Conservation (phyloP, 23 tunicate species). For the Styela clava region DNA sequence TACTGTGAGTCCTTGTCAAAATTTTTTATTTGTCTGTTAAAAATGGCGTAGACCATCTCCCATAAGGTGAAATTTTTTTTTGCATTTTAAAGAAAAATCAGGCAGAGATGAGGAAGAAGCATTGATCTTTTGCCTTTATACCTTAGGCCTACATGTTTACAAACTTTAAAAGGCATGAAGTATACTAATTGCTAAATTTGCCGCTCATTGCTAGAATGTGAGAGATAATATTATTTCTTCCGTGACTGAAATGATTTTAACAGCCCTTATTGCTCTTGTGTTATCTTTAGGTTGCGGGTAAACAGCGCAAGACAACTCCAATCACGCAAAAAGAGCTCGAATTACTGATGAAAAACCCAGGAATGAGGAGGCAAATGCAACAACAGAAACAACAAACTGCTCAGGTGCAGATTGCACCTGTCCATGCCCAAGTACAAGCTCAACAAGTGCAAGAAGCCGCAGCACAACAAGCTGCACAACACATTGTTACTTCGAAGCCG, state of each 20-base stretch:
- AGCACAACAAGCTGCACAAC: slow-evolving; percentile 72
- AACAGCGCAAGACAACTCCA: not conserved
- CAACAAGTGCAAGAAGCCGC: slow-evolving; percentile 53
- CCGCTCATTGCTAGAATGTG: too few species aligned
- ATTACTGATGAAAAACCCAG: slow-evolving; percentile 1
- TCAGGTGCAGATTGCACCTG: slow-evolving; percentile 64
- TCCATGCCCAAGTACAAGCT: slow-evolving; percentile 68
- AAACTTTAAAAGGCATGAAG: too few species aligned
- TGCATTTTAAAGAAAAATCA: too few species aligned
- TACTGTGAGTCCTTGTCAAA: slow-evolving; percentile 4
- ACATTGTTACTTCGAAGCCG: slow-evolving; percentile 42
- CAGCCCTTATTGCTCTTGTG: too few species aligned
- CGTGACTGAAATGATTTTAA: too few species aligned
- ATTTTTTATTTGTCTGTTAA: not conserved
- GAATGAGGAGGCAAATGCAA: slow-evolving; percentile 10
- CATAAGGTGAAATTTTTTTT: not conserved
- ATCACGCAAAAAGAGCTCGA: slow-evolving; percentile 24
- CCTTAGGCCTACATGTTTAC: too few species aligned
- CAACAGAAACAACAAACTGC: slow-evolving; percentile 11
- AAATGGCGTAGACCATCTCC: too few species aligned
- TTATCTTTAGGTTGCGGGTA: slow-evolving; percentile 25
- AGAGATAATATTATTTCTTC: too few species aligned
- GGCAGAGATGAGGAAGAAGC: too few species aligned
- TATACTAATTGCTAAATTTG: too few species aligned
- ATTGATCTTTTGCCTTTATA: too few species aligned